These are phyloP conservation scores for Oriolus oriolus DNA, from an alignment of 2,113 vertebrate genomes.

Conservation along the genomic window DNA sequence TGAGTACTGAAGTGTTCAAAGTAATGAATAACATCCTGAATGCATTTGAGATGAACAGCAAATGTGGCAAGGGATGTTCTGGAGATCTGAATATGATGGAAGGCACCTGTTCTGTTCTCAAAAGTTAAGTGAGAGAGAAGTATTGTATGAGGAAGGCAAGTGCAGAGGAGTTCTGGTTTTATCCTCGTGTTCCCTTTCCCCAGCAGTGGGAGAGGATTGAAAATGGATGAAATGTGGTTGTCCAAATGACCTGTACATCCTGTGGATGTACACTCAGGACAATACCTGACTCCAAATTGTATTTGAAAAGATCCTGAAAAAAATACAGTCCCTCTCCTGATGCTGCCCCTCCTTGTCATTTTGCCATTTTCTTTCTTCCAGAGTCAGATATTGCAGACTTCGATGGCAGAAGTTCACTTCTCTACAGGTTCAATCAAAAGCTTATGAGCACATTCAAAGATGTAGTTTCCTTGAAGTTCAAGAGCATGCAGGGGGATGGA, in stretches of 20 bases:
- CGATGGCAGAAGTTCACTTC: slow-evolving; percentile 91
- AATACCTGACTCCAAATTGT: not conserved
- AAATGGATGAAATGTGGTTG: not conserved
- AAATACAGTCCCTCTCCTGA: not conserved
- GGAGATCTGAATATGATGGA: not conserved
- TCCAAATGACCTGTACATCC: accelerated
- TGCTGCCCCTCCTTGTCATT: not conserved
- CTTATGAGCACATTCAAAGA: slow-evolving; percentile 97
- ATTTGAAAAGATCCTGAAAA: not conserved
- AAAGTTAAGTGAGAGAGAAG: not conserved
- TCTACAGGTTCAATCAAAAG: slow-evolving; percentile 99
- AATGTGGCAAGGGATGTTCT: not conserved
- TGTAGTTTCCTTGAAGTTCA: slow-evolving; percentile 93
- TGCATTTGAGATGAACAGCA: not conserved
- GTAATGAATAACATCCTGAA: not conserved
- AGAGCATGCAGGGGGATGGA: slow-evolving; percentile 91
- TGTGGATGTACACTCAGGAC: not conserved
- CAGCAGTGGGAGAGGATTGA: not conserved
- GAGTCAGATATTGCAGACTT: slow-evolving; percentile 94
- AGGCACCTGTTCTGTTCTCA: not conserved
- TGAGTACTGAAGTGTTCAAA: not conserved
- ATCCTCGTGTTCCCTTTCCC: not conserved
- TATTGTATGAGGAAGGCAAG: not conserved
- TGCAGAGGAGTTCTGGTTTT: not conserved
- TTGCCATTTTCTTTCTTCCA: slow-evolving; percentile 35